Evolutionary conservation across 2,797 vertebrate species (phyloP).

Genomic region (Sebastes trivittatus): DNA sequence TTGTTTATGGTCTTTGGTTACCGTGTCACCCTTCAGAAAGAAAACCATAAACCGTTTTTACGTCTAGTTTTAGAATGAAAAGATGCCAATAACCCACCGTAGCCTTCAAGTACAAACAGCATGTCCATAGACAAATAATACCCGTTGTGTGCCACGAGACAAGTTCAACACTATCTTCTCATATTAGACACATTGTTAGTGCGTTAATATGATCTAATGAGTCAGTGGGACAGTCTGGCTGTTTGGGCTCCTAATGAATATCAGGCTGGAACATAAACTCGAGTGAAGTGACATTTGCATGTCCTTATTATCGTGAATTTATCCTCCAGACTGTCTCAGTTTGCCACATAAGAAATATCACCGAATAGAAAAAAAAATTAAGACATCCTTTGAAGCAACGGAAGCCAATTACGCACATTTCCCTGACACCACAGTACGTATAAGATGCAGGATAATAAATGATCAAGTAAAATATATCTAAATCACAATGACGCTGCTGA

Average conservation of each 20-base stretch:
- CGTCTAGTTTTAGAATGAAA: background rate
- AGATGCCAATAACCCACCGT: background rate
- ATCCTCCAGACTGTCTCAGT: background rate
- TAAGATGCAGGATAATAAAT: background rate
- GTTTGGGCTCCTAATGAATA: conserved; percentile 16
- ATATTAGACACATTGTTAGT: background rate
- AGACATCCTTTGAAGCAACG: background rate
- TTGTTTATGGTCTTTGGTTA: conserved; percentile 20
- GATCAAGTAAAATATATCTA: background rate
- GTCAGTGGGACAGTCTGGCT: background rate
- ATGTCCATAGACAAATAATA: background rate
- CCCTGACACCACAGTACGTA: background rate
- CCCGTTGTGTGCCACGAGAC: background rate
- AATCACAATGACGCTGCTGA: background rate
- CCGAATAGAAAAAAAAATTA: background rate
- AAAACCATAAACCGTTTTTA: background rate
- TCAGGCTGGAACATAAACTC: conserved; percentile 3
- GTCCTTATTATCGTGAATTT: conserved; percentile 2
- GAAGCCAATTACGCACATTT: background rate
- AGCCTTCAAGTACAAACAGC: background rate
- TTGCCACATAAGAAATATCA: background rate
- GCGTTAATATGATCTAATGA: background rate
- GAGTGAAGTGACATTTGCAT: conserved; percentile 9
- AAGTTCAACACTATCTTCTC: background rate
- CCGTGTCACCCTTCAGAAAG: background rate